Evolutionary conservation across 2,113 vertebrate species (phyloP), one percentile per base, ranked within the genome.

Genomic region (Suricata suricatta): DNA sequence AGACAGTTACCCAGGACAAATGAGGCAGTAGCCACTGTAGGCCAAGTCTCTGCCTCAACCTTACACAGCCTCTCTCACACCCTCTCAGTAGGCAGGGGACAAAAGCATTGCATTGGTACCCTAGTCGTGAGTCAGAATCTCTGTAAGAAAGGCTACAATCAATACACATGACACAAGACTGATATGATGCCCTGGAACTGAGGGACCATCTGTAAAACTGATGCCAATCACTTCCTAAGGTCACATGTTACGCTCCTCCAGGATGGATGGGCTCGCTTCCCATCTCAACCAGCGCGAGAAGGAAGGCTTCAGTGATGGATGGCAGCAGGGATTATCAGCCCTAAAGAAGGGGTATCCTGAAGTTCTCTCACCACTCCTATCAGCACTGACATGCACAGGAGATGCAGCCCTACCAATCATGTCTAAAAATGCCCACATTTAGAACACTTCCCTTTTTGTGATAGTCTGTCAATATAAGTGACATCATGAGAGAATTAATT

Each of bases 171-270:
- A 85, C 93, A 89, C 31, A 97, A 96, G 86, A 64, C 89, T 35
- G 90, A 96, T 92, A 95, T 7, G 66, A 92, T 94, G 76, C 79
- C 31, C 60, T 5, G 63, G 7, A 83, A 71, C 29, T 41, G 84
- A 79, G 15, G 27, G 7, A 77, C 9, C 4, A 27, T 89, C 97
- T 94, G 29, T 4, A 29, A 84, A 97, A 79, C 50, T 15, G 23
- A 79, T 89, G 97, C 96, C 98, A 98, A 68, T 97, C 97, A 98
- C 97, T 97, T 98, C 92, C 95, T 95, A 95, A 97, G 97, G 95
- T 97, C 69, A 0, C 2, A 1, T 13, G 79, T 57, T 52, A 14
- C 29, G 29, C 3, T 52, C 2, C 23, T 68, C 44, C 52, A 85
- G 88, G 81, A 96, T 94, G 50, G 44, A 89, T 93, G 57, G 31